These are phyloP conservation scores for Mirounga angustirostris DNA, from an alignment of 2,113 vertebrate species.

Conservation along the genomic window DNA sequence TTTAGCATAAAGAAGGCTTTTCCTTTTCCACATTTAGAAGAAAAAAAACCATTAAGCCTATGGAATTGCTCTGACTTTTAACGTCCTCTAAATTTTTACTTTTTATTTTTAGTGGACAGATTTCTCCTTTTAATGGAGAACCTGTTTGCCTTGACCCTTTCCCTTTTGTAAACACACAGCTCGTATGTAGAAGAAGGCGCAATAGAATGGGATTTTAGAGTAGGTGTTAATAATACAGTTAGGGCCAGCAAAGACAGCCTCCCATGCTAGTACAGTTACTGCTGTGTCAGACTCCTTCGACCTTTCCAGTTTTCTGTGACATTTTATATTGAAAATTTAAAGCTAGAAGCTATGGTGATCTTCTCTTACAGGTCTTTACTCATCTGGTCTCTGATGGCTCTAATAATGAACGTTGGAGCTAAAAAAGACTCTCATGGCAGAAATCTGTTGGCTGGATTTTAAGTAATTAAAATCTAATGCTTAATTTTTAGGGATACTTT, in stretches of 20 bases:
- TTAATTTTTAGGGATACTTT: constrained; percentile 48
- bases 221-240: constrained; percentile 21
- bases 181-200: not conserved
- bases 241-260: not conserved
- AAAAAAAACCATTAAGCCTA: not conserved
- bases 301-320: constrained; percentile 18
- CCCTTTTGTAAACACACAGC: not conserved
- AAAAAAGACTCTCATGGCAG: not conserved
- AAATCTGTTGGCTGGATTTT: not conserved
- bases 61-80: not conserved
- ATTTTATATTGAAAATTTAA: constrained; percentile 12
- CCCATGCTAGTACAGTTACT: not conserved
- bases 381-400: not conserved
- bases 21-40: not conserved
- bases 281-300: not conserved
- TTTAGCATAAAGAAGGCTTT: constrained; percentile 39
- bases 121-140: constrained; percentile 29
- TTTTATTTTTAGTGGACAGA: not conserved
- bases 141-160: constrained; percentile 8
- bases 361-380: not conserved
- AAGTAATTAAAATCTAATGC: not conserved
- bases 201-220: constrained; percentile 49
- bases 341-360: not conserved
- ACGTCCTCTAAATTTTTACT: not conserved
- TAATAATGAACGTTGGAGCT: not conserved